Conservation (phyloP, 2,888 invertebrate genomes). For the Pandemis heparana region DNA sequence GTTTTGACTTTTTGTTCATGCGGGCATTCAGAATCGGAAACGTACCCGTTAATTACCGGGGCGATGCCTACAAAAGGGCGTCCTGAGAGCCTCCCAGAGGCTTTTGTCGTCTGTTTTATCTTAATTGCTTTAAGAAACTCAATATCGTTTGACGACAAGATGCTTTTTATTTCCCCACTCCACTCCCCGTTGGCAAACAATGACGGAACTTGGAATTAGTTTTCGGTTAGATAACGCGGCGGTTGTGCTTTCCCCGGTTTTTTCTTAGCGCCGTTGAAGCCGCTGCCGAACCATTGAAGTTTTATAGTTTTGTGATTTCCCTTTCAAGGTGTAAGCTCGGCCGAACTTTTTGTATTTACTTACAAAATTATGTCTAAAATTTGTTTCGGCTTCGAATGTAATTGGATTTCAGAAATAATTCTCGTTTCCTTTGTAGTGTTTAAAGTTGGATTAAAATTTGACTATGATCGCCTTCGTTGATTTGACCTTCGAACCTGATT, state of each 20-base stretch:
- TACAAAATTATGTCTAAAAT: conserved; percentile 26
- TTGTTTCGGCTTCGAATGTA: conserved; percentile 14
- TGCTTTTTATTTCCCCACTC: conserved; percentile 77
- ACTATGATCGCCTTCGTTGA: background rate
- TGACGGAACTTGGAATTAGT: conserved; percentile 82
- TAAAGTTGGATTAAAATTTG: conserved; percentile 7
- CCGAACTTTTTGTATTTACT: conserved; percentile 52
- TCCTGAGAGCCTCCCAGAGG: conserved; percentile 61
- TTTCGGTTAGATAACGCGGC: conserved; percentile 75
- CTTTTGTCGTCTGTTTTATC: conserved; percentile 81
- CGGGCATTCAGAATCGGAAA: conserved; percentile 62
- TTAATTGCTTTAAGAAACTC: conserved; percentile 84
- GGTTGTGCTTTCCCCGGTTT: conserved; percentile 40
- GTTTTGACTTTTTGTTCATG: conserved; percentile 53
- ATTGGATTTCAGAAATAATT: conserved; percentile 7
- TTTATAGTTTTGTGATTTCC: conserved; percentile 63
- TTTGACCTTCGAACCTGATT: background rate
- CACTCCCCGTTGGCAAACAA: conserved; percentile 73
- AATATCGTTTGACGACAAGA: conserved; percentile 82
- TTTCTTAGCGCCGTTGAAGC: conserved; percentile 63
- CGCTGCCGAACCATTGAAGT: conserved; percentile 61
- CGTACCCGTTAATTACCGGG: conserved; percentile 70
- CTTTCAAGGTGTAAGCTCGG: conserved; percentile 46
- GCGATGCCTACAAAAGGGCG: conserved; percentile 63
- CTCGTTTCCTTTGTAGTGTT: background rate